phyloP scores from a whole-genome alignment of 1,140 invertebrate genomes.

The Drosophila pseudoananassae region DNA sequence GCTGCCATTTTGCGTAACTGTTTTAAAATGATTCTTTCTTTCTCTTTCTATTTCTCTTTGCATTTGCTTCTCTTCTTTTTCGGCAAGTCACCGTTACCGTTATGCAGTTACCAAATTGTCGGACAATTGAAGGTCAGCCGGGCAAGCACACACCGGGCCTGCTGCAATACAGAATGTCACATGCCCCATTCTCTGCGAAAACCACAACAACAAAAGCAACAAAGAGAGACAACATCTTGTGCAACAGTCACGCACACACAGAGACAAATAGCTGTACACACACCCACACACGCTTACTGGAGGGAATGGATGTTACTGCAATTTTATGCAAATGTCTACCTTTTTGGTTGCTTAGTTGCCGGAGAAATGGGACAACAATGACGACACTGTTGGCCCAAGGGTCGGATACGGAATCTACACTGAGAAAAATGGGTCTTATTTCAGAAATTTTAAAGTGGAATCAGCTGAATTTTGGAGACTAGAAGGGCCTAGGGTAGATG shows the following conservation, averaged over 20 bases:
- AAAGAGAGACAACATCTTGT: conserved; percentile 25
- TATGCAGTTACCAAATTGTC: conserved; percentile 19
- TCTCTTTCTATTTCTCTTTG: neutral
- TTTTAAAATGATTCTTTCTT: neutral
- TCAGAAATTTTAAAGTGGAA: neutral
- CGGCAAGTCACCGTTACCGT: conserved; percentile 13
- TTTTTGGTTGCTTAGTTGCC: conserved; percentile 36
- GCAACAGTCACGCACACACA: conserved; percentile 41
- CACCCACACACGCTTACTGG: neutral
- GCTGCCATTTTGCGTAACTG: conserved; percentile 1
- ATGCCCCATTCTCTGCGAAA: neutral
- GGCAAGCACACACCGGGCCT: neutral
- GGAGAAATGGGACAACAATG: conserved; percentile 44
- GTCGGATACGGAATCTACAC: conserved; percentile 3
- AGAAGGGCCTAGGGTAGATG: too few relatives aligned
- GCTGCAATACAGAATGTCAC: conserved; percentile 3
- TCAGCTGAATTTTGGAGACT: too few relatives aligned
- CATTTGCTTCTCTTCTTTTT: conserved; percentile 2
- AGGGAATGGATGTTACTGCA: conserved; percentile 36
- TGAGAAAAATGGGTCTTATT: neutral
- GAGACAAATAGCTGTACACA: neutral
- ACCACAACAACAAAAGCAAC: conserved; percentile 3
- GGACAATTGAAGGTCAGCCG: conserved; percentile 34
- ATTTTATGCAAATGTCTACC: conserved; percentile 43
- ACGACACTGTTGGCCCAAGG: conserved; percentile 10